Conservation (phyloP, 2,888 invertebrate genomes). For the Andrena trimmerana region DNA sequence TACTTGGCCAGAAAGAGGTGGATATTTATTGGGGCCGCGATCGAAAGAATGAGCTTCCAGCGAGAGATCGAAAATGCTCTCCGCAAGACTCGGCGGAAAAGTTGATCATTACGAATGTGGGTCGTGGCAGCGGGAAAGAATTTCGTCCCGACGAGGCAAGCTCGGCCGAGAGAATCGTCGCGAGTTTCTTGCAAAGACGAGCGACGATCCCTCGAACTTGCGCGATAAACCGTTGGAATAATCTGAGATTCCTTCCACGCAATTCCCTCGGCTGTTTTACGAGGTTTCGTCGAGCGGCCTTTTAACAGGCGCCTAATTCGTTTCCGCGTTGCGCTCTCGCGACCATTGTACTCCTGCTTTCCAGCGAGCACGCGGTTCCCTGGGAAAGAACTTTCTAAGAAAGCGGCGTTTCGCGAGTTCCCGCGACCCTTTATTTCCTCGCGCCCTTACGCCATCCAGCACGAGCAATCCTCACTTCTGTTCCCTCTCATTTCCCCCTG, state of each 20-base stretch:
- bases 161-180: slow-evolving; percentile 41
- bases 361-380: slow-evolving; percentile 29
- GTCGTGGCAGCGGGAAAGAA: too few species aligned
- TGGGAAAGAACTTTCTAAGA: slow-evolving; percentile 62
- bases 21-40: too few species aligned
- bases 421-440: slow-evolving; percentile 62
- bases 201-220: slow-evolving; percentile 36
- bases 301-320: slow-evolving; percentile 67
- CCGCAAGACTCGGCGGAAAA: too few species aligned
- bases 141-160: background rate
- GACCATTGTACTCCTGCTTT: slow-evolving; percentile 37
- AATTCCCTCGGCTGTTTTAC: slow-evolving; percentile 57
- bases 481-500: slow-evolving; percentile 13
- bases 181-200: background rate
- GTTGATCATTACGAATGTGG: too few species aligned
- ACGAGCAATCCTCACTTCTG: slow-evolving; percentile 45
- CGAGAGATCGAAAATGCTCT: too few species aligned
- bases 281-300: slow-evolving; percentile 60
- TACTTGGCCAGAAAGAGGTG: too few species aligned
- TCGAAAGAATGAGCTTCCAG: too few species aligned
- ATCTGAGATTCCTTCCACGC: slow-evolving; percentile 62
- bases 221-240: slow-evolving; percentile 55
- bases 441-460: slow-evolving; percentile 50
- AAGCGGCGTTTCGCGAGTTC: slow-evolving; percentile 65
- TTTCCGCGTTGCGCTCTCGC: slow-evolving; percentile 55